Evolutionary conservation across 64 coral and sea anemone species (phyloP).

Genomic region (Stichodactyla mertensii): DNA sequence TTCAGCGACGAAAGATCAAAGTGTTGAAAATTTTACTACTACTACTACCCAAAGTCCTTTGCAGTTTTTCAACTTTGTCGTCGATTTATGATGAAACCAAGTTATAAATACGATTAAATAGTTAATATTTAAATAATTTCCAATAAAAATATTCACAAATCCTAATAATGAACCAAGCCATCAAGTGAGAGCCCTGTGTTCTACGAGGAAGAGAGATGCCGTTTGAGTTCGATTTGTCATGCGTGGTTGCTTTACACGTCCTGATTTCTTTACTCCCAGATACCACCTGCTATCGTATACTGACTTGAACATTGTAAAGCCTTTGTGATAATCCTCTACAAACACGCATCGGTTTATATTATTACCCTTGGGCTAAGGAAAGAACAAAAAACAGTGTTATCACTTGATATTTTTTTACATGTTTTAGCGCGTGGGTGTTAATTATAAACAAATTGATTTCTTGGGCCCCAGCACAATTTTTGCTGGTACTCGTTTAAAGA

Average conservation of each 20-base stretch:
- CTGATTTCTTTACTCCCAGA: slow-evolving; percentile 34
- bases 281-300: slow-evolving; percentile 24
- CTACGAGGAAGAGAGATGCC: slow-evolving; percentile 26
- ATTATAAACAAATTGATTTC: slow-evolving; percentile 7
- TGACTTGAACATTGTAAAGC: slow-evolving; percentile 47
- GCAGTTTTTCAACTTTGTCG: neutral
- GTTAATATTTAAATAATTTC: neutral
- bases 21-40: neutral
- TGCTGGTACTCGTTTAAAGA: neutral
- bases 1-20: neutral
- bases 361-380: slow-evolving; percentile 46
- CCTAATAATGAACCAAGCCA: neutral
- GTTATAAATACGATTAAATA: slow-evolving; percentile 9
- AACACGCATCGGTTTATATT: slow-evolving; percentile 36
- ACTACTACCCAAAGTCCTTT: neutral
- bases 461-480: neutral
- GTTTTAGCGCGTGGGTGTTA: neutral
- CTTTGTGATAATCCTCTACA: slow-evolving; percentile 28
- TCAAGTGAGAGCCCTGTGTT: neutral
- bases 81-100: neutral
- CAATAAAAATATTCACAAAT: neutral
- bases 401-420: neutral
- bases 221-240: slow-evolving; percentile 27
- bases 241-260: slow-evolving; percentile 20
- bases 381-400: neutral